Evolutionary conservation across 2,113 vertebrate genomes (phyloP).

Genomic region (Salvelinus alpinus): DNA sequence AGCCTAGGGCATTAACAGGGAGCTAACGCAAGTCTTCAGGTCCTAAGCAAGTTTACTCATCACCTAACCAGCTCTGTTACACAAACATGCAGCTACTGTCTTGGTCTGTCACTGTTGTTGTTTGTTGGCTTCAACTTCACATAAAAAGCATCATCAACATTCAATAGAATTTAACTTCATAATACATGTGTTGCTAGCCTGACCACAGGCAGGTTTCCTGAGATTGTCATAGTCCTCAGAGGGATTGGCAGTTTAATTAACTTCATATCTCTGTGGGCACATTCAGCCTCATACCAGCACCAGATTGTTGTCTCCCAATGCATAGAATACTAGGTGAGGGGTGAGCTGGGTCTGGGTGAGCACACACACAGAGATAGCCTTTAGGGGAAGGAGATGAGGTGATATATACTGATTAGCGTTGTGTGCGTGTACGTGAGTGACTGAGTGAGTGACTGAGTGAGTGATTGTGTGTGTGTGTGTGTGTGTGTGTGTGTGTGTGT

Average conservation of each 20-base stretch:
- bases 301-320: constrained; percentile 3
- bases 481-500: too few species aligned
- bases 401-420: background rate
- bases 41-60: too few species aligned
- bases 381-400: background rate
- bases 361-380: background rate
- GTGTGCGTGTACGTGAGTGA: too few species aligned
- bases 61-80: too few species aligned
- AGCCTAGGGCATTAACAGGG: too few species aligned
- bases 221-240: constrained; percentile 44
- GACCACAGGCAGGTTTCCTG: constrained; percentile 31
- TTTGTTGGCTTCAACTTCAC: background rate
- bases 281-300: background rate
- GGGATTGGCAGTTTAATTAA: constrained; percentile 70
- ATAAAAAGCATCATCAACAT: too few species aligned
- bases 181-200: constrained; percentile 23
- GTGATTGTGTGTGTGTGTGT: too few species aligned
- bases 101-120: background rate
- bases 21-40: too few species aligned
- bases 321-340: background rate
- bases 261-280: constrained; percentile 58
- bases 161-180: background rate
- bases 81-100: too few species aligned
- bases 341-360: background rate
- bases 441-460: too few species aligned